Evolutionary conservation across 2,113 vertebrate genomes (phyloP).

Genomic region (Colinus virginianus): DNA sequence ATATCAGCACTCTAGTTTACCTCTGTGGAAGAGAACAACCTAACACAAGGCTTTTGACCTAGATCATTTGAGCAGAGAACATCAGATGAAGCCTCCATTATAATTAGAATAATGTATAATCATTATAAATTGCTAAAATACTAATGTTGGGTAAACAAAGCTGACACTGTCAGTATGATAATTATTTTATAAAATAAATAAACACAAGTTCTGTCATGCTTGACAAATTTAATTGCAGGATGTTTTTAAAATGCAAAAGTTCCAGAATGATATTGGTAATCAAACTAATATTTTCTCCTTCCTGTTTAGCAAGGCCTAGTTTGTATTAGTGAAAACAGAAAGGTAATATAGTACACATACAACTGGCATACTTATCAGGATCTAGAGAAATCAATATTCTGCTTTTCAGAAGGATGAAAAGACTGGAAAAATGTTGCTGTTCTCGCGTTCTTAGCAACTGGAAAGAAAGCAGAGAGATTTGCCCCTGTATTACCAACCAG

Average conservation of each 20-base stretch:
- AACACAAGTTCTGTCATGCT: conserved; percentile 6
- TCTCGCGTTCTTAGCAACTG: neutral
- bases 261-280: conserved; percentile 11
- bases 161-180: neutral
- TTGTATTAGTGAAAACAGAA: neutral
- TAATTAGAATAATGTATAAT: conserved; percentile 26
- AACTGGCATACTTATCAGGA: neutral
- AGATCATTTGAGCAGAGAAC: neutral
- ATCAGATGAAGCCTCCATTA: neutral
- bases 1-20: neutral
- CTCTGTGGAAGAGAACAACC: neutral
- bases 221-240: neutral
- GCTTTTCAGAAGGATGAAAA: neutral
- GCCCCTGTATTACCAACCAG: neutral
- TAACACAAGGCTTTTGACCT: neutral
- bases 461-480: neutral
- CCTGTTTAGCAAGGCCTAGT: conserved; percentile 3
- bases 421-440: neutral
- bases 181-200: conserved; percentile 43
- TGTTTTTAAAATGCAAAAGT: neutral
- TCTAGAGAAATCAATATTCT: neutral
- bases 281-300: conserved; percentile 25
- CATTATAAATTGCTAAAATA: neutral
- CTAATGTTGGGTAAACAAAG: conserved; percentile 46
- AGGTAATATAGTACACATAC: neutral